Evolutionary conservation across 2,113 vertebrate species (phyloP).

Genomic region (Microtus ochrogaster): DNA sequence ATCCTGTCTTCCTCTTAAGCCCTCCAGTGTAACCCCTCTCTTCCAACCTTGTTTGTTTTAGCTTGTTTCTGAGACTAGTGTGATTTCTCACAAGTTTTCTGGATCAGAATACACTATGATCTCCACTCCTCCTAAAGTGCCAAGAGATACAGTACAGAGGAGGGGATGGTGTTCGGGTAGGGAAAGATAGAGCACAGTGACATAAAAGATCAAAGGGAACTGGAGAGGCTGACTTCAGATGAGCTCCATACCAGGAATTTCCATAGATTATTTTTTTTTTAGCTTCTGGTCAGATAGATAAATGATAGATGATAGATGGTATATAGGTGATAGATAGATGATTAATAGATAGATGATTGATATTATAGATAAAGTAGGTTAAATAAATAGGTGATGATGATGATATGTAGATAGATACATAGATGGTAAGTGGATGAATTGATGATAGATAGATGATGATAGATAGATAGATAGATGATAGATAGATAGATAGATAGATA

Average conservation of each 20-base stretch:
- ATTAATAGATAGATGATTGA: not conserved
- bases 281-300: not conserved
- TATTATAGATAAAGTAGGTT: too few species aligned
- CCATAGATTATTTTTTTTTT: not conserved
- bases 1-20: not conserved
- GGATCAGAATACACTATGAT: too few species aligned
- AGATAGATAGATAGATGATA: not conserved
- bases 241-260: too few species aligned
- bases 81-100: not conserved
- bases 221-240: not conserved
- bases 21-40: accelerated
- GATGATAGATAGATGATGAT: not conserved
- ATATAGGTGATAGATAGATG: not conserved
- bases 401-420: not conserved
- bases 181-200: not conserved
- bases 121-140: not conserved
- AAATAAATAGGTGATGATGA: not conserved
- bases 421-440: not conserved
- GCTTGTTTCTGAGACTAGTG: not conserved
- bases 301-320: not conserved
- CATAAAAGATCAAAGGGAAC: not conserved
- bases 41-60: not conserved
- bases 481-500: too few species aligned
- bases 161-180: not conserved
- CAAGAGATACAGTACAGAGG: not conserved